Conservation (phyloP, 2,113 vertebrate species). For the Sylvilagus bachmani region DNA sequence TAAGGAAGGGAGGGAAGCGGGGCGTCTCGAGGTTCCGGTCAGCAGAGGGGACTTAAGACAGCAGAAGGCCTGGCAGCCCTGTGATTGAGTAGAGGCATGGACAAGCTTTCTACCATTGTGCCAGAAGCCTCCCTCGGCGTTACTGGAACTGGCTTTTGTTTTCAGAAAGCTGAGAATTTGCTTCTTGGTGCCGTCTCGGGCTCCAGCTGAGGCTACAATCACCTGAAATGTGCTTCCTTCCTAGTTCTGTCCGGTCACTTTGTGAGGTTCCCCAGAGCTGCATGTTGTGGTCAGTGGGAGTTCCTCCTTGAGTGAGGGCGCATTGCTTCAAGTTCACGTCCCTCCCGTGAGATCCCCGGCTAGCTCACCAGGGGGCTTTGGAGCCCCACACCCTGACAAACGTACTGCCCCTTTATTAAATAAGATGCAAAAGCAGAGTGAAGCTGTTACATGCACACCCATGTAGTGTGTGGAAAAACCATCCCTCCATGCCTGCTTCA, state of each 20-base stretch:
- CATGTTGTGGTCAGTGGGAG: not conserved
- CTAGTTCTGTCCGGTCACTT: not conserved
- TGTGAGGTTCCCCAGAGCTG: constrained; percentile 7
- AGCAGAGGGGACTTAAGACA: not conserved
- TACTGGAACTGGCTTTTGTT: not conserved
- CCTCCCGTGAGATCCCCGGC: not conserved
- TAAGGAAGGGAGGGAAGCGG: constrained; percentile 83
- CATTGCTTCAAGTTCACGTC: not conserved
- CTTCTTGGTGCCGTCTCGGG: not conserved
- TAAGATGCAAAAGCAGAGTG: constrained; percentile 4
- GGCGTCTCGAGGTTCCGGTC: not conserved
- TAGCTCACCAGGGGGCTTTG: not conserved
- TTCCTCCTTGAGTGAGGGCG: not conserved
- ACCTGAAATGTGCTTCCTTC: not conserved
- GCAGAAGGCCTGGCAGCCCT: not conserved
- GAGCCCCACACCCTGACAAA: not conserved
- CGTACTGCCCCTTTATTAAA: constrained; percentile 11
- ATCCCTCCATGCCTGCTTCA: not conserved
- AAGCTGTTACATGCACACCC: not conserved
- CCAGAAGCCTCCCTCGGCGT: not conserved
- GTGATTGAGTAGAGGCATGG: not conserved
- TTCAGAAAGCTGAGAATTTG: not conserved
- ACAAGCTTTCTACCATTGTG: not conserved
- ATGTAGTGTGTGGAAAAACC: not conserved
- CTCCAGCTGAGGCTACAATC: constrained; percentile 3